Conservation (phyloP, 2,888 invertebrate genomes). For the Chydorus sphaericus region DNA sequence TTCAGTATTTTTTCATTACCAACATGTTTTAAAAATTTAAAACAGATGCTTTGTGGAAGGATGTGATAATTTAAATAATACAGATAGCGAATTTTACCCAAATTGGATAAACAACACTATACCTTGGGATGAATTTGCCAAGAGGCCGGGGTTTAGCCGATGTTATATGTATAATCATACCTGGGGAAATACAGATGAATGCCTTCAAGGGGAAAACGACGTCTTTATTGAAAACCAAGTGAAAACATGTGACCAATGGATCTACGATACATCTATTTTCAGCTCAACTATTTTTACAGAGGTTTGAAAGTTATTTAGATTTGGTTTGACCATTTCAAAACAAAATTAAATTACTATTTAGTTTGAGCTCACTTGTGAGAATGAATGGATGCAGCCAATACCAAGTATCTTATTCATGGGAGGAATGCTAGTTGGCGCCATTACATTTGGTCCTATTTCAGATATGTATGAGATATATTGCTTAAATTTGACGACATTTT, state of each 20-base stretch:
- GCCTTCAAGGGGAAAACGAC: background rate
- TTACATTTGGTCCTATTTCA: conserved; percentile 26
- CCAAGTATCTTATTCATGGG: conserved; percentile 20
- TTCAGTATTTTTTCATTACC: too few species aligned
- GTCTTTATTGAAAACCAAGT: background rate
- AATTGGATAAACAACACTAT: conserved; percentile 9
- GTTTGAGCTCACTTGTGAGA: conserved; percentile 11
- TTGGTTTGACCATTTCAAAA: too few species aligned
- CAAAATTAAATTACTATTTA: background rate
- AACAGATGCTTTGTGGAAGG: too few species aligned
- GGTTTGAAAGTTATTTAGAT: too few species aligned
- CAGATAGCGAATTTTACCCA: too few species aligned
- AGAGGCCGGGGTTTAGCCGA: background rate
- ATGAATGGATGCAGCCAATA: conserved; percentile 10
- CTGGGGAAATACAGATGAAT: conserved; percentile 4
- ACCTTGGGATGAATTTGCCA: background rate
- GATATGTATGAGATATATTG: conserved; percentile 24
- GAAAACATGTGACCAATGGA: conserved; percentile 1
- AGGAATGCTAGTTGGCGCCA: conserved; percentile 40
- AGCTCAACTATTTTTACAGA: conserved; percentile 10
- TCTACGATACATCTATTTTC: conserved; percentile 8
- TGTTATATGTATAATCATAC: background rate
- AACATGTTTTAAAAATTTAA: too few species aligned
- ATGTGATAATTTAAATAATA: too few species aligned
- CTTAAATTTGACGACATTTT: too few species aligned